Base-by-base conservation (phyloP, 2,113 vertebrate species). In the Acanthochromis polyacanthus region DNA sequence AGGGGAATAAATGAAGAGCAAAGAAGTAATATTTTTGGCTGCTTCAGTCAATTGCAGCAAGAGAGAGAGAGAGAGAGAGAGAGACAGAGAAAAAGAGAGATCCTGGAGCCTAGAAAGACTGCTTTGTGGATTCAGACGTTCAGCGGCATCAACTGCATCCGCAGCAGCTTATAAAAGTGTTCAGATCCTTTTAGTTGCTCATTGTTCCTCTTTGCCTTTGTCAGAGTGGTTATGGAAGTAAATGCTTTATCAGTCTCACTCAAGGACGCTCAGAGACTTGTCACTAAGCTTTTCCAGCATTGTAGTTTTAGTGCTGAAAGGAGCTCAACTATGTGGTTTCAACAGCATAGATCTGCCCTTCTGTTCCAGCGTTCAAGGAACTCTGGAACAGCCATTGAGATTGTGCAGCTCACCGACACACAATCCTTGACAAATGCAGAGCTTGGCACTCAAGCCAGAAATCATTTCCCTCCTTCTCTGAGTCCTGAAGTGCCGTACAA, bases 11-110 rank as follows among this genome's bases (percentile, higher is more conserved):
- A 78, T 45, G 45, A 67, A 48, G 11, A 58, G 20, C 32, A 77
- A 38, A 66, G 10, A 32, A 22, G 14, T 38, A 9, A 57, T 53
- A 48, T 63, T 65, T 72, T n/a, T 75, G 65, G 38, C 20, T 9
- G 32, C 89, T 85, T 80, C n/a, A 71, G 65, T 64, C 77, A 86
- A 53, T 72, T 82, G 58, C 63, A 61, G 48, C 38, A 19, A 71
- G 30, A 6, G 30, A 30, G 30, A 30, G 30, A 30, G 30, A 30
- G 30, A 30, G 30, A 4, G 64, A 76, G 11, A 62, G 22, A 80
- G 65, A 71, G n/a, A n/a, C n/a, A 30, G 30, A 30, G 30, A 30
- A 5, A 4, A 61, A 76, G 11, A 62, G 22, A 80, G 65, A 71
- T 62, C 65, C 50, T 20, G 45, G 12, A 75, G 36, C 40, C 1